phyloP scores from a whole-genome alignment of 2,797 vertebrate species.

The Epinephelus malabaricus region DNA sequence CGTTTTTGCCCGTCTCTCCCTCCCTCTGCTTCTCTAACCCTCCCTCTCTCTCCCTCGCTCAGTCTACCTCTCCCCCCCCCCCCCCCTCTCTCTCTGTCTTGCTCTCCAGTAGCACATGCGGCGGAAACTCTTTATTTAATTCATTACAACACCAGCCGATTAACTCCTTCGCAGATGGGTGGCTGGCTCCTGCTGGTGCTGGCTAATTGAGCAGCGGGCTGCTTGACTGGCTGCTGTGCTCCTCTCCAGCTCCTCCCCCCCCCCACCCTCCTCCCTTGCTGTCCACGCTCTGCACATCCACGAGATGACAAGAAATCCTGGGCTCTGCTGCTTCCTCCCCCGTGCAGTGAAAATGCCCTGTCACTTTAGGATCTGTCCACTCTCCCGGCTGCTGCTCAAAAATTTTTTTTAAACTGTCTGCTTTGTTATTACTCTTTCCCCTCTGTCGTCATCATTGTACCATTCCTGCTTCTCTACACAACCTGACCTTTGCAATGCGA shows the following conservation, averaged over 20 bases:
- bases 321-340: conserved; percentile 44
- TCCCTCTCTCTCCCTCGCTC: conserved; percentile 55
- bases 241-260: conserved; percentile 65
- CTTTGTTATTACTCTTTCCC: conserved; percentile 26
- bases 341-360: conserved; percentile 62
- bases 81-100: conserved; percentile 59
- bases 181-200: conserved; percentile 75
- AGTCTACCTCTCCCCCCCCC: conserved; percentile 19
- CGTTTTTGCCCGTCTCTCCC: conserved; percentile 65
- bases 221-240: conserved; percentile 70
- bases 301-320: conserved; percentile 68
- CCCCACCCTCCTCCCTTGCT: conserved; percentile 38
- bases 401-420: background rate
- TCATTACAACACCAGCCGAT: conserved; percentile 87
- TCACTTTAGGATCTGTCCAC: conserved; percentile 59
- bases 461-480: conserved; percentile 67
- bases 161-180: conserved; percentile 83
- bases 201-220: conserved; percentile 81
- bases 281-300: conserved; percentile 64
- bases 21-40: conserved; percentile 62
- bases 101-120: conserved; percentile 80
- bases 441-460: conserved; percentile 42
- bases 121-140: conserved; percentile 87
- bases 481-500: conserved; percentile 89
- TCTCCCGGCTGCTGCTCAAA: background rate